phyloP scores from a whole-genome alignment of 2,113 vertebrate genomes.

The Heptranchias perlo region DNA sequence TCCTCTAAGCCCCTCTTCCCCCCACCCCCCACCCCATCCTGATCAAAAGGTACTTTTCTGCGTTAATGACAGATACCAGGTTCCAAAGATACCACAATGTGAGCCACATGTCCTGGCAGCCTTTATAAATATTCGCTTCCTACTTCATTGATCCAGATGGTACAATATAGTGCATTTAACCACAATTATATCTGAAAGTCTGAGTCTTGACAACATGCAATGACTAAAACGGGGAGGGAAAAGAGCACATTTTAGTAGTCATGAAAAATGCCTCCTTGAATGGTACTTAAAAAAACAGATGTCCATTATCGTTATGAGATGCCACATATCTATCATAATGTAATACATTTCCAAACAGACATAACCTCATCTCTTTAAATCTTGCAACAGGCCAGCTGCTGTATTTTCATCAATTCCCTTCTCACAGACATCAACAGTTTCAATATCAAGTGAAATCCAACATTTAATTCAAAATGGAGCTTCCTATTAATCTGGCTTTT shows the following conservation, averaged over 20 bases:
- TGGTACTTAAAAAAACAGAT: neutral
- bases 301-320: neutral
- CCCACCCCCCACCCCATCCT: neutral
- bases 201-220: neutral
- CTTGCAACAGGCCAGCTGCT: neutral
- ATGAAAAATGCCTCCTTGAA: neutral
- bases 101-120: constrained; percentile 27
- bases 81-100: constrained; percentile 19
- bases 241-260: neutral
- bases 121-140: neutral
- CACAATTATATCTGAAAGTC: neutral
- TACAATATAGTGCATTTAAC: neutral
- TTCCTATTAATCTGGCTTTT: neutral
- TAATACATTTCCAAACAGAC: neutral
- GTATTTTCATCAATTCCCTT: neutral
- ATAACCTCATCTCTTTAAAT: neutral
- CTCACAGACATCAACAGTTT: neutral
- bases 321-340: neutral
- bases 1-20: neutral
- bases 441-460: neutral
- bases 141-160: constrained; percentile 23
- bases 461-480: neutral
- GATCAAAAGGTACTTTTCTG: neutral
- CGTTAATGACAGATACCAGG: neutral
- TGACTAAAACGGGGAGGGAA: neutral